Conservation (phyloP, 2,797 vertebrate species). For the Cyprinella venusta region DNA sequence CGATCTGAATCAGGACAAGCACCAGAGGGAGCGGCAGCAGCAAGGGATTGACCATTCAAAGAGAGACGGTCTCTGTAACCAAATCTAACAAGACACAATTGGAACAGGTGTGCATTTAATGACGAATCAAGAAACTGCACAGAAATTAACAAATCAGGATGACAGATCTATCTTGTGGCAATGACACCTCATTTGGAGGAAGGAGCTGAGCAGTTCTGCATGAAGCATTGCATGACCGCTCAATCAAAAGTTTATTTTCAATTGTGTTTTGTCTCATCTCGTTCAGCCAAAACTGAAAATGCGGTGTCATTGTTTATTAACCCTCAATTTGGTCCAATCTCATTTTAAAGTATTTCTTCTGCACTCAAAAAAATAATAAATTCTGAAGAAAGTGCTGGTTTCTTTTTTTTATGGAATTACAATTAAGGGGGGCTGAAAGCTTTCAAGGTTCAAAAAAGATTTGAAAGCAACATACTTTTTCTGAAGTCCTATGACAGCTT, state of each 20-base stretch:
- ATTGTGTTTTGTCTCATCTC: background rate
- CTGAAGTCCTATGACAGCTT: too few relatives aligned
- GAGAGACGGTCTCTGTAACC: background rate
- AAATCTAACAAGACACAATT: slow-evolving; percentile 37
- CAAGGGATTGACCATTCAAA: slow-evolving; percentile 5
- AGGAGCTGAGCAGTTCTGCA: background rate
- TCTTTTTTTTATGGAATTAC: background rate
- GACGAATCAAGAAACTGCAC: slow-evolving; percentile 21
- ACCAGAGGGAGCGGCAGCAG: background rate
- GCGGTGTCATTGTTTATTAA: background rate
- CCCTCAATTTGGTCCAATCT: background rate
- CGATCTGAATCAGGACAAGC: slow-evolving; percentile 16
- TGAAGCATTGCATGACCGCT: background rate
- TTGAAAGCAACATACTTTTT: too few relatives aligned
- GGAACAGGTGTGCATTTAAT: slow-evolving; percentile 28
- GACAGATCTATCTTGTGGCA: slow-evolving; percentile 31
- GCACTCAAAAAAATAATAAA: background rate
- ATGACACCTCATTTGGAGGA: background rate
- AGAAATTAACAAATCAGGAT: slow-evolving; percentile 26
- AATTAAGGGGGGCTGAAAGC: background rate
- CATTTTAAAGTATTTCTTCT: background rate
- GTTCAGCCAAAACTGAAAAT: slow-evolving; percentile 4
- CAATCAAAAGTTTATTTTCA: background rate
- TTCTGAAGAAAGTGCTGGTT: background rate
- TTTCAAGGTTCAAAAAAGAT: background rate